Conservation (phyloP, 1,140 invertebrate species). For the Philaenus spumarius region DNA sequence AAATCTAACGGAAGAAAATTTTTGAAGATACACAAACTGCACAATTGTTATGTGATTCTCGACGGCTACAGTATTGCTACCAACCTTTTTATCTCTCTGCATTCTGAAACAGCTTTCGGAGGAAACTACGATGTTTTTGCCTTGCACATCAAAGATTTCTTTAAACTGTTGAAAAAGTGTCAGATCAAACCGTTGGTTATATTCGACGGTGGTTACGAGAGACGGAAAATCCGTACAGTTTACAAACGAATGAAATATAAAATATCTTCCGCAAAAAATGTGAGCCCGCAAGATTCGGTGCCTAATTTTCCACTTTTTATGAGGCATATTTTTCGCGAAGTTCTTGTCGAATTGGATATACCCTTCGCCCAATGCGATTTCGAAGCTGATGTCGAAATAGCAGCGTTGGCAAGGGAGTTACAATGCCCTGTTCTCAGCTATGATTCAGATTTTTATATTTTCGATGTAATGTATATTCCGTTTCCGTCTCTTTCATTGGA, state of each 20-base stretch:
- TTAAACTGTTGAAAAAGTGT: conserved; percentile 61
- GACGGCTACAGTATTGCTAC: conserved; percentile 74
- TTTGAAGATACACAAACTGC: conserved; percentile 55
- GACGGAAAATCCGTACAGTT: conserved; percentile 66
- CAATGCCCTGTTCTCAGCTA: conserved; percentile 79
- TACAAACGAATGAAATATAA: conserved; percentile 54
- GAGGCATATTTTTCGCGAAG: conserved; percentile 61
- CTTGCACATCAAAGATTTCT: conserved; percentile 55
- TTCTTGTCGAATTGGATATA: conserved; percentile 55
- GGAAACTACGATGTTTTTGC: conserved; percentile 80
- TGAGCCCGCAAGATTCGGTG: conserved; percentile 1
- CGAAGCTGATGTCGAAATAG: conserved; percentile 82
- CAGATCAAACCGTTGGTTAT: conserved; percentile 68
- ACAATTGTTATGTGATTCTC: conserved; percentile 65
- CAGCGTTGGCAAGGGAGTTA: conserved; percentile 62
- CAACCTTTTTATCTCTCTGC: conserved; percentile 59
- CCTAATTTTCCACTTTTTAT: conserved; percentile 61
- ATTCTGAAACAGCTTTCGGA: conserved; percentile 64
- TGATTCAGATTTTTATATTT: conserved; percentile 90
- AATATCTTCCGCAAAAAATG: conserved; percentile 36
- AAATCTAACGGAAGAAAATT: conserved; percentile 56
- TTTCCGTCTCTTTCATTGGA: conserved; percentile 54
- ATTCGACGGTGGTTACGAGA: conserved; percentile 75
- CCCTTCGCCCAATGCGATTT: conserved; percentile 64
- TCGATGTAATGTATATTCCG: conserved; percentile 73